Evolutionary conservation across 2,888 invertebrate genomes (phyloP), one percentile per base, ranked within the genome.

Genomic region (Macrosiphum euphorbiae): DNA sequence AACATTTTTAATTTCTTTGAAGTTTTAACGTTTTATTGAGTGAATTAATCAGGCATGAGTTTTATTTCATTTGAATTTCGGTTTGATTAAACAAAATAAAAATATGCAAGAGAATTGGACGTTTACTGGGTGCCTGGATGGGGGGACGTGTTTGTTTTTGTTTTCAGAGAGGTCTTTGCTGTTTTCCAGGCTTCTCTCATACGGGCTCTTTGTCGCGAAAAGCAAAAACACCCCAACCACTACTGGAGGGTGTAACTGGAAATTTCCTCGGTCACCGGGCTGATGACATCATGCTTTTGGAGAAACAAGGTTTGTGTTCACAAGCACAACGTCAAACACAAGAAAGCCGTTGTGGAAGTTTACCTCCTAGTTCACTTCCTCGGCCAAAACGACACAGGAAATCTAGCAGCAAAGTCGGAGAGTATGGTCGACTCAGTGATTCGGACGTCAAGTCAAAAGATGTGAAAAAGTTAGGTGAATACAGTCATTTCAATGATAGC

Each of bases 181-280:
- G 98, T 97, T 98, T 98, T 97, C 97, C 98, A 97, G 97, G 97
- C 97, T 97, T 97, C 97, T 96, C 97, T 97, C 97, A 97, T 97
- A 96, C 97, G 97, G 96, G 97, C 97, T 96, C 97, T 97, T 96
- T 97, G 97, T 96, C 97, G 97, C 96, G 97, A 97, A 97, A 97
- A 97, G 97, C 97, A 97, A 97, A 97, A 97, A 96, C 97, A 96
- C 96, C 97, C 97, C 97, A 97, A 96, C 97, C 97, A 97, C 95
- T 97, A 97, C 96, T 97, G 97, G 97, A 97, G 96, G 96, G 97
- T 97, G 97, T 97, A 96, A 96, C 95, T 88, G 96, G 95, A n/a
- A 95, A 95, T 90, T 94, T 94, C 86, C 94, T 94, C 52, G 94
- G 94, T 24, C 94, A 95, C 95, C 95, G 96, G 95, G 97, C 97